Evolutionary conservation across 2,113 vertebrate genomes (phyloP).

Genomic region (Picathartes gymnocephalus): DNA sequence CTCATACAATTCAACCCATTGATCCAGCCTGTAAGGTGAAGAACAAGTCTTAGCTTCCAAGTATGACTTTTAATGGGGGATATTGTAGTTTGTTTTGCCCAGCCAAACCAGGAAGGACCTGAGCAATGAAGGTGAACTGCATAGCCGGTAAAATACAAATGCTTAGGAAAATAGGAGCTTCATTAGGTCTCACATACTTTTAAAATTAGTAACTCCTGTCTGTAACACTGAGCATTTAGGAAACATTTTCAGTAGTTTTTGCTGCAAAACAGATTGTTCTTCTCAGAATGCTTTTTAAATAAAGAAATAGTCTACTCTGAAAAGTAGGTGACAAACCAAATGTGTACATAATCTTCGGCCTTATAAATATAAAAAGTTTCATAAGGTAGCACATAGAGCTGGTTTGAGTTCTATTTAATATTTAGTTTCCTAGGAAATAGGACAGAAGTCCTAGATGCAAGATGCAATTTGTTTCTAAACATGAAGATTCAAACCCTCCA

Average conservation of each 20-base stretch:
- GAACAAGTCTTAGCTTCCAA: not conserved
- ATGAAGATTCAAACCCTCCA: not conserved
- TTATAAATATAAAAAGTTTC: not conserved
- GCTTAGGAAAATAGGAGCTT: not conserved
- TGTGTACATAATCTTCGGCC: not conserved
- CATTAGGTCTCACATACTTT: not conserved
- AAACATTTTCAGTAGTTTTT: not conserved
- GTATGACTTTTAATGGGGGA: not conserved
- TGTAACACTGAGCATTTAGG: not conserved
- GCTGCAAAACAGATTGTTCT: not conserved
- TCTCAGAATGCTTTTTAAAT: not conserved
- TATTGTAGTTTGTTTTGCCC: not conserved
- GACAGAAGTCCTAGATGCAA: not conserved
- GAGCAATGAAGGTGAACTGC: not conserved
- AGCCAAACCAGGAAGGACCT: not conserved
- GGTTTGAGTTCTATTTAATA: not conserved
- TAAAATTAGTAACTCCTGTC: not conserved
- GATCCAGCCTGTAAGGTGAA: not conserved
- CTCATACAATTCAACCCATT: too few relatives aligned
- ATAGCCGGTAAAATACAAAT: not conserved
- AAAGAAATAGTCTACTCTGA: not conserved
- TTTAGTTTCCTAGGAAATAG: not conserved
- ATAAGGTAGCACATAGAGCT: not conserved
- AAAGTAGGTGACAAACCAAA: not conserved
- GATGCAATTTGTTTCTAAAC: not conserved